These are phyloP conservation scores for Agrochola litura DNA, from an alignment of 2,888 invertebrate species.

Conservation along the genomic window DNA sequence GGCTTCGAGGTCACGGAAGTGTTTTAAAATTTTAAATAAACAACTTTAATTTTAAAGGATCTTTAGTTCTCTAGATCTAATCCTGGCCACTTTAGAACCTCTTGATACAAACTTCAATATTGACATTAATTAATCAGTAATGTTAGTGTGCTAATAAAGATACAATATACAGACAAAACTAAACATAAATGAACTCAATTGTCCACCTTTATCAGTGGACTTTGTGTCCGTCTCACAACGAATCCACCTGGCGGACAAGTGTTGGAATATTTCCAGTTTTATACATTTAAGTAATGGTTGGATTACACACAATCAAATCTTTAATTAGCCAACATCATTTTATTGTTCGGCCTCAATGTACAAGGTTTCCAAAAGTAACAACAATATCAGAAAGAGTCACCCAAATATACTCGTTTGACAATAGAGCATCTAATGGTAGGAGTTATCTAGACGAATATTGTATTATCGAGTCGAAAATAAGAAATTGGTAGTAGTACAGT, in stretches of 20 bases:
- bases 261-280: conserved; percentile 34
- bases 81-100: background rate
- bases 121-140: conserved; percentile 17
- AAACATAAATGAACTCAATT: conserved; percentile 38
- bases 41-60: background rate
- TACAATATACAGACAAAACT: conserved; percentile 18
- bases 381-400: background rate
- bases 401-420: background rate
- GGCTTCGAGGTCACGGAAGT: background rate
- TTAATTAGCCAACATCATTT: background rate
- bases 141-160: conserved; percentile 7
- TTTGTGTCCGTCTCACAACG: conserved; percentile 29
- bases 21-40: background rate
- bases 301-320: background rate
- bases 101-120: conserved; percentile 7
- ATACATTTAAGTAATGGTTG: background rate
- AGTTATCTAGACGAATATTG: background rate
- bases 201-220: conserved; percentile 45
- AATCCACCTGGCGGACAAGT: conserved; percentile 24
- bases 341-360: background rate
- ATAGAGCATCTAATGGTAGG: background rate
- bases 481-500: background rate
- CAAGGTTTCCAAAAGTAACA: background rate
- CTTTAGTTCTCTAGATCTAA: background rate
- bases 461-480: background rate